A percentile compares a stretch with the other conserved stretches of the same genome.
phyloP scores from a whole-genome alignment of 2,113 vertebrate species.

The Dicaeum eximium region DNA sequence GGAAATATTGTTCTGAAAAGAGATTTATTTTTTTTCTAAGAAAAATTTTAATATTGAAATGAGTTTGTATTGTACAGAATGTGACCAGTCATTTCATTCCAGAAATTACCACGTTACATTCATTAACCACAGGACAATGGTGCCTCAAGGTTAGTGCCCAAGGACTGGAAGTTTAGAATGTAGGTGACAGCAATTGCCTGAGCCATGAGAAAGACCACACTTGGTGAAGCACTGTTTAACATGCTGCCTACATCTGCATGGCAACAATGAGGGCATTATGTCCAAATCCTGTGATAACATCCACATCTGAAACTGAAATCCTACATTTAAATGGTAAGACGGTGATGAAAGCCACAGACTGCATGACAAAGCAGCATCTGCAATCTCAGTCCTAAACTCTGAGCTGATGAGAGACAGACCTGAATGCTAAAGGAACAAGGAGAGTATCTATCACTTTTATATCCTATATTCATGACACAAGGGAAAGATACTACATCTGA shows the following conservation, averaged over 20 bases:
- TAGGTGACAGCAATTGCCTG: background rate
- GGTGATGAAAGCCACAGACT: background rate
- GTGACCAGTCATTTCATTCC: background rate
- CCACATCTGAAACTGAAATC: background rate
- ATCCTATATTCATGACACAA: background rate
- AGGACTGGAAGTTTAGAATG: background rate
- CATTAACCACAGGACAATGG: conserved; percentile 1
- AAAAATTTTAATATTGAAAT: background rate
- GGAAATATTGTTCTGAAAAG: background rate
- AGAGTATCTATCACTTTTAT: background rate
- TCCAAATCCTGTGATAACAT: conserved; percentile 1
- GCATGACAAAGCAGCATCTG: background rate
- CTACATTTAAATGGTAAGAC: background rate
- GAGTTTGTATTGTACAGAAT: background rate
- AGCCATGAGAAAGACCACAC: background rate
- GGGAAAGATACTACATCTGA: background rate
- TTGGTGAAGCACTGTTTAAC: background rate
- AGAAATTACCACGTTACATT: background rate
- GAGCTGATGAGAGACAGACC: background rate
- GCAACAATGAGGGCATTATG: background rate
- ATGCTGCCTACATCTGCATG: background rate
- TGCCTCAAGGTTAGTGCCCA: background rate
- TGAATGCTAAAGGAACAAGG: background rate
- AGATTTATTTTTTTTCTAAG: background rate
- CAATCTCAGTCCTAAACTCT: background rate